Percentiles rank a stretch among this genome's conserved stretches.
These are phyloP conservation scores for Spea multiplicata DNA, from an alignment of 2,113 vertebrate genomes.

Conservation along the genomic window DNA sequence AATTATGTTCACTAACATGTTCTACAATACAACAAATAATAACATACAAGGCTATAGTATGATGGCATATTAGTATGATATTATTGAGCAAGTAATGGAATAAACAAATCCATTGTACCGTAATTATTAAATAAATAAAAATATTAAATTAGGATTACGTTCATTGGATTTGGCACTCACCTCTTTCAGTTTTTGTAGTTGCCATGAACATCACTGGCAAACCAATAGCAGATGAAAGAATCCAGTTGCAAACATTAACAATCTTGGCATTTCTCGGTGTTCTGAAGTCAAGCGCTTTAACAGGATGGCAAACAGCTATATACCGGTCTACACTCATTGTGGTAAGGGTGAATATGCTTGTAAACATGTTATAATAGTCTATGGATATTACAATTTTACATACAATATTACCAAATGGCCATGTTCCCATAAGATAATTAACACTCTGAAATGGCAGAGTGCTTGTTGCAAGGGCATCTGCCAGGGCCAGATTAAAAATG, in stretches of 20 bases:
- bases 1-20: too few species aligned
- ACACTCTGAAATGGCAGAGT: slow-evolving; percentile 97
- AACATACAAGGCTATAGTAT: too few species aligned
- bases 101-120: too few species aligned
- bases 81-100: too few species aligned
- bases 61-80: too few species aligned
- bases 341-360: slow-evolving; percentile 96
- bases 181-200: slow-evolving; percentile 74
- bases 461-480: slow-evolving; percentile 92
- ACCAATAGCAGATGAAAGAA: slow-evolving; percentile 95
- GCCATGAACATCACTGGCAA: slow-evolving; percentile 98
- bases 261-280: slow-evolving; percentile 96
- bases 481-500: slow-evolving; percentile 96
- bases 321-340: slow-evolving; percentile 99
- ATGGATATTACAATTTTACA: slow-evolving; percentile 97
- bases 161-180: slow-evolving; percentile 55
- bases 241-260: slow-evolving; percentile 97
- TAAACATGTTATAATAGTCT: slow-evolving; percentile 99
- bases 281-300: slow-evolving; percentile 95
- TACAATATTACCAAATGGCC: slow-evolving; percentile 90
- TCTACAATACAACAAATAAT: too few species aligned
- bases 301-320: slow-evolving; percentile 93
- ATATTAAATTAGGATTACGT: too few species aligned
- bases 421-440: slow-evolving; percentile 96
- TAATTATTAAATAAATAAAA: too few species aligned